Conservation (phyloP, 2,797 vertebrate genomes). For the Oreonectes daqikongensis region DNA sequence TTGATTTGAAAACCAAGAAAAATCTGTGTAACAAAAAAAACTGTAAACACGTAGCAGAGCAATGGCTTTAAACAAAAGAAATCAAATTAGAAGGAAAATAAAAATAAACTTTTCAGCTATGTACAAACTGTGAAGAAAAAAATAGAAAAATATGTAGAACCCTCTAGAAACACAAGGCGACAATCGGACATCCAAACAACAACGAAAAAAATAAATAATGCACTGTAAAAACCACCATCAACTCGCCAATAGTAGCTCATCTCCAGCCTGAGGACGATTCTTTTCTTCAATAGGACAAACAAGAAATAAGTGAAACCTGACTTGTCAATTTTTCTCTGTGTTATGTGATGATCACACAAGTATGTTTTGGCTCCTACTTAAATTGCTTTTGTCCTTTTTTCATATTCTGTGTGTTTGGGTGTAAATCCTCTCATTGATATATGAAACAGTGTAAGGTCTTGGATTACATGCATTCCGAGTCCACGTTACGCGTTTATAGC, state of each 20-base stretch:
- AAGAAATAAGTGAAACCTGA: slow-evolving; percentile 61
- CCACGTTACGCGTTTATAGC: slow-evolving; percentile 68
- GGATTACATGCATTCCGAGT: slow-evolving; percentile 79
- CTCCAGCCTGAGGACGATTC: slow-evolving; percentile 71
- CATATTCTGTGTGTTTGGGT: slow-evolving; percentile 59
- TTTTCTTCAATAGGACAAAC: slow-evolving; percentile 70
- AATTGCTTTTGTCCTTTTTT: slow-evolving; percentile 40
- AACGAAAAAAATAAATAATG: slow-evolving; percentile 62
- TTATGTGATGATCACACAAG: slow-evolving; percentile 44
- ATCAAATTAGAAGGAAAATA: slow-evolving; percentile 71
- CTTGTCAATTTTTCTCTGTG: slow-evolving; percentile 52
- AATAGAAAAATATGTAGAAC: slow-evolving; percentile 83
- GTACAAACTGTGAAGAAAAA: slow-evolving; percentile 68
- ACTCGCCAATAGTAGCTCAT: slow-evolving; percentile 24
- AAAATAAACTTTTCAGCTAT: slow-evolving; percentile 71
- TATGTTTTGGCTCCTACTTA: slow-evolving; percentile 49
- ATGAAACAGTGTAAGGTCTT: slow-evolving; percentile 99
- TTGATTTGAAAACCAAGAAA: slow-evolving; percentile 73
- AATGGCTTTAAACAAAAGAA: slow-evolving; percentile 60
- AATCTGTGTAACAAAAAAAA: slow-evolving; percentile 63
- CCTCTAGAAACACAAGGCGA: slow-evolving; percentile 75
- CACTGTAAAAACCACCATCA: slow-evolving; percentile 67
- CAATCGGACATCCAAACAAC: slow-evolving; percentile 58
- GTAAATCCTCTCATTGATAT: slow-evolving; percentile 78
- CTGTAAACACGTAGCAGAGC: slow-evolving; percentile 53